Percentiles rank a stretch among this genome's conserved stretches.
These are phyloP conservation scores for Meghimatium bilineatum DNA, from an alignment of 2,888 invertebrate genomes.

Conservation along the genomic window DNA sequence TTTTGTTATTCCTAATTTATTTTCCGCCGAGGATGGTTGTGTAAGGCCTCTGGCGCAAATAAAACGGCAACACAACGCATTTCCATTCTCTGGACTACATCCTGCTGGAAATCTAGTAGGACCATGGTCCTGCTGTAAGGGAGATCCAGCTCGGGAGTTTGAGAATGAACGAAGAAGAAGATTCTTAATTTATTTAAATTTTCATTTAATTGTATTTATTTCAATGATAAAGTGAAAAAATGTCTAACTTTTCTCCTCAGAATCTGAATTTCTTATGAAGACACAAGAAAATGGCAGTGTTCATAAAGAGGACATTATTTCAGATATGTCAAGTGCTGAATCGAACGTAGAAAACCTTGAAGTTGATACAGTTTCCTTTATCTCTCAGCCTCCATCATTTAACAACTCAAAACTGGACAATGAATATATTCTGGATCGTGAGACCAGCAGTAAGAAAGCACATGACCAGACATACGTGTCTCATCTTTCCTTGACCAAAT, in stretches of 20 bases:
- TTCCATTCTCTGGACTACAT: too few relatives aligned
- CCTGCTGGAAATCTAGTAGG: too few relatives aligned
- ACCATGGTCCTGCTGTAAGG: too few relatives aligned
- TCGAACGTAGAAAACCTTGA: slow-evolving; percentile 52
- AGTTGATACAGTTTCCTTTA: slow-evolving; percentile 60
- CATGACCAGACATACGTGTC: not conserved
- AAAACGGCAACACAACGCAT: too few relatives aligned
- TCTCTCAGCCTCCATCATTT: slow-evolving; percentile 58
- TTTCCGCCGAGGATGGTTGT: too few relatives aligned
- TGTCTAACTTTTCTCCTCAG: not conserved
- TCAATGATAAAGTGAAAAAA: too few relatives aligned
- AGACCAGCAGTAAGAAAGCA: not conserved
- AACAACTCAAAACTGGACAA: slow-evolving; percentile 41
- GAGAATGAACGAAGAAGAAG: too few relatives aligned
- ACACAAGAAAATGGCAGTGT: not conserved
- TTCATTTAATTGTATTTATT: too few relatives aligned
- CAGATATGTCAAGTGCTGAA: slow-evolving; percentile 21
- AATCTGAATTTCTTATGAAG: not conserved
- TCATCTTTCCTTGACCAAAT: not conserved
- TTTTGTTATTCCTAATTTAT: too few relatives aligned
- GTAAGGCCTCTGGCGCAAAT: too few relatives aligned
- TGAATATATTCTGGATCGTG: slow-evolving; percentile 33
- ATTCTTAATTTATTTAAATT: too few relatives aligned
- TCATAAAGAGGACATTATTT: slow-evolving; percentile 23
- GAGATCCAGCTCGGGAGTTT: too few relatives aligned